Evolutionary conservation across 2,888 invertebrate species (phyloP), one percentile per base, ranked within the genome.

Genomic region (Choristoneura rosaceana): DNA sequence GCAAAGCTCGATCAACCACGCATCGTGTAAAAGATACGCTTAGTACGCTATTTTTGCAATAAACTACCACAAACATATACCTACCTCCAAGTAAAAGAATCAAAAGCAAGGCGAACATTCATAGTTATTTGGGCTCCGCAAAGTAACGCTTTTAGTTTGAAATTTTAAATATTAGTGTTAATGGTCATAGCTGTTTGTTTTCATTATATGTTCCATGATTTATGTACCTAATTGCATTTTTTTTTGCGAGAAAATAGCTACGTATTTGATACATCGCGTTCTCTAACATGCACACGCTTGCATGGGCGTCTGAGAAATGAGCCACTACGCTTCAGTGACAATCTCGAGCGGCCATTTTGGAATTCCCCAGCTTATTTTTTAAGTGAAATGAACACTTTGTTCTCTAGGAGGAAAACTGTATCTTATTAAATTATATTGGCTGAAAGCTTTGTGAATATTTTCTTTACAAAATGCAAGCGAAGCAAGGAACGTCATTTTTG

Each of bases 371-470:
- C 69, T 69, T 69, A 62, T 69, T 69, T 69, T 69, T 63, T 55
- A 63, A 69, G 50, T 58, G 52, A 63, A 69, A 69, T 69, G 69
- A 63, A 69, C 69, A 69, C 63, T 69, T 63, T 63, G 55, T 69
- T 69, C 55, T 69, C 62, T 63, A 43, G 33, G 63, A 69, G 62
- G 55, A 43, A 55, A 69, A 25, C 34, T n/a, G 55, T 52, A 52
- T 63, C 62, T 63, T 69, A 69, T 62, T 47, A 47, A 47, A 41
- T 62, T 52, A 25, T 69, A 61, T 38, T 52, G 61, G 33, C 14
- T 59, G 38, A 45, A 60, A 68, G 61, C 50, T 50, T 4, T 17
- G 50, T 17, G 4, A 14, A n/a, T 5, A 14, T 47, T 47, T 47
- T 47, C 43, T 43, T 47, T 7, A 47, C n/a, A 14, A 47, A n/a